Evolutionary conservation across 1,140 invertebrate species (phyloP).

Genomic region (Brachionus rotundiformis): DNA sequence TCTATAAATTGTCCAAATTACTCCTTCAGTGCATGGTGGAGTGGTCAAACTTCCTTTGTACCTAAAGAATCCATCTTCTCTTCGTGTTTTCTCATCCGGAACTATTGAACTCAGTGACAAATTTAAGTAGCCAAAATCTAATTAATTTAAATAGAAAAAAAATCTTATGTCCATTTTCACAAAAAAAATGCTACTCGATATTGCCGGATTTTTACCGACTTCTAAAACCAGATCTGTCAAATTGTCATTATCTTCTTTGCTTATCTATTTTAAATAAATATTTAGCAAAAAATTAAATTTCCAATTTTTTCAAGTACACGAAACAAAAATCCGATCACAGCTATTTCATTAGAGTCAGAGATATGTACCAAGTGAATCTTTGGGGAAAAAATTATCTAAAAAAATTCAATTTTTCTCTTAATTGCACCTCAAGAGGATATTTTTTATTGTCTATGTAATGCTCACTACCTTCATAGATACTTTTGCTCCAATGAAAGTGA

Average conservation of each 20-base stretch:
- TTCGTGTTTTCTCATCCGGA: not conserved
- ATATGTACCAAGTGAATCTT: constrained; percentile 44
- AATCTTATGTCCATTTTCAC: no score
- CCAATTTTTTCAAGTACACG: not conserved
- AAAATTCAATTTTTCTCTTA: not conserved
- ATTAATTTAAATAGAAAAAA: no score
- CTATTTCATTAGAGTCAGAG: not conserved
- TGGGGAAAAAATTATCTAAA: not conserved
- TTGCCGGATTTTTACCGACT: not conserved
- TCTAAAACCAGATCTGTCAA: not conserved
- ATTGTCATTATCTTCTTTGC: not conserved
- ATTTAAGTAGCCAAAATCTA: not conserved
- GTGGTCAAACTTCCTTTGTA: constrained; percentile 85
- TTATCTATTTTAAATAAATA: not conserved
- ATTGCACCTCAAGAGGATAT: constrained; percentile 39
- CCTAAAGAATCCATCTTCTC: constrained; percentile 64
- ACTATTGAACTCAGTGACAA: not conserved
- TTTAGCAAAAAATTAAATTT: not conserved
- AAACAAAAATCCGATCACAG: constrained; percentile 28
- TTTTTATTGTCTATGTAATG: constrained; percentile 14
- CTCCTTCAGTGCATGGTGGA: constrained; percentile 81
- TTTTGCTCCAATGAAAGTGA: constrained; percentile 52
- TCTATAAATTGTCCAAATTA: constrained; percentile 82
- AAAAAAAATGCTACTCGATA: not conserved
- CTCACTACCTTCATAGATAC: constrained; percentile 41